phyloP scores from a whole-genome alignment of 2,888 invertebrate species.

The Cataglyphis altisquamis region DNA sequence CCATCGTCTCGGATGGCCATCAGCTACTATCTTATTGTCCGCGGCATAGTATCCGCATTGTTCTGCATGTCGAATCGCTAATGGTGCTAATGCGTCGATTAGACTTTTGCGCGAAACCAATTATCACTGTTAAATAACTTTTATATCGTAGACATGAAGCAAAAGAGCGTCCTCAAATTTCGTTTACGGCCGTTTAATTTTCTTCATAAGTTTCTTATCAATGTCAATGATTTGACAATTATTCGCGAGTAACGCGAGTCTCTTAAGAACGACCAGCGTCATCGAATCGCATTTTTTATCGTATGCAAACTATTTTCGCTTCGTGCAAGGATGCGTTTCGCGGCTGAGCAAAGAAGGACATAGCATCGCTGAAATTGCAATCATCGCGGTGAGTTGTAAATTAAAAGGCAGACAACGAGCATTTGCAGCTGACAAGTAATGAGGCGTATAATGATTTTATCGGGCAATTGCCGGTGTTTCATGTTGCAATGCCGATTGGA shows the following conservation, averaged over 20 bases:
- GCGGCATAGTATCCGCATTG: conserved; percentile 14
- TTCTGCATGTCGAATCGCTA: conserved; percentile 3
- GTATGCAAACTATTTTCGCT: conserved; percentile 8
- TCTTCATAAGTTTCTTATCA: not conserved
- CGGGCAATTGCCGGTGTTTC: conserved; percentile 79
- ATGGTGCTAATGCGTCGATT: conserved; percentile 9
- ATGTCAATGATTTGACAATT: not conserved
- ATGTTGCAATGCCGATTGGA: conserved; percentile 79
- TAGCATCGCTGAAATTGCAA: conserved; percentile 59
- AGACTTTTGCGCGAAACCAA: conserved; percentile 16
- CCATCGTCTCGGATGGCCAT: conserved; percentile 46
- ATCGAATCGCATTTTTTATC: conserved; percentile 33
- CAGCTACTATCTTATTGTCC: conserved; percentile 36
- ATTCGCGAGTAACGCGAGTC: conserved; percentile 1
- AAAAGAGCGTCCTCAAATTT: not conserved
- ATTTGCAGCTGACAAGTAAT: conserved; percentile 78
- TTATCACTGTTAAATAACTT: not conserved
- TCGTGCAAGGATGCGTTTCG: conserved; percentile 22
- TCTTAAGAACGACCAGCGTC: conserved; percentile 6
- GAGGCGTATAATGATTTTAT: conserved; percentile 82
- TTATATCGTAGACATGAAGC: not conserved
- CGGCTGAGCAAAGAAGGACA: conserved; percentile 27
- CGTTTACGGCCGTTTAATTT: conserved; percentile 5
- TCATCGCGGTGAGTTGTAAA: conserved; percentile 64
- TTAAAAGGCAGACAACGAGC: conserved; percentile 76